Conservation (phyloP, 2,113 vertebrate species). For the Cebidichthys violaceus region DNA sequence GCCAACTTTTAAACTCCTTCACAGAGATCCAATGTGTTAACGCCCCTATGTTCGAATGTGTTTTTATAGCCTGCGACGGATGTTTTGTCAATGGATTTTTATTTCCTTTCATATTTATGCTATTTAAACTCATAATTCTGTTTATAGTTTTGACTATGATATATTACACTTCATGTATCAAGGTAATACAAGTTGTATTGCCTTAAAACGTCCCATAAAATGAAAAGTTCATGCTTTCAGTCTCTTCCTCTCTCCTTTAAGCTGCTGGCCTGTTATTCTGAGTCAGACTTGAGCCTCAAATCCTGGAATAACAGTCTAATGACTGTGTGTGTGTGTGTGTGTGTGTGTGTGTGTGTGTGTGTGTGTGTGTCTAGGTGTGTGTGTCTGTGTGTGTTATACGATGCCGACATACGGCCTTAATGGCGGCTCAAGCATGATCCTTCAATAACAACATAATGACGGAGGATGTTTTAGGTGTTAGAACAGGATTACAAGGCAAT, state of each 20-base stretch:
- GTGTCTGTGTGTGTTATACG: conserved; percentile 58
- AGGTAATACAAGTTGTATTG: conserved; percentile 37
- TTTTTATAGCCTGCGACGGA: conserved; percentile 33
- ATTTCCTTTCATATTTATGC: conserved; percentile 23
- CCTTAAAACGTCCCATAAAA: conserved; percentile 50
- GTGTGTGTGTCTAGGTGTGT: conserved; percentile 58
- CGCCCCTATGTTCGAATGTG: background rate
- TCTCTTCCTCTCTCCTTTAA: conserved; percentile 44
- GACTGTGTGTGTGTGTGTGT: conserved; percentile 44
- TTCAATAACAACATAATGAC: conserved; percentile 71
- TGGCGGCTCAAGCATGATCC: conserved; percentile 66
- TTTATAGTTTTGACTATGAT: background rate
- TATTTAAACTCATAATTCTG: background rate
- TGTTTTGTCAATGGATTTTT: conserved; percentile 22
- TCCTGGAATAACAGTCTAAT: conserved; percentile 74
- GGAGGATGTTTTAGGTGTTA: conserved; percentile 77
- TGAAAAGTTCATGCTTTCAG: conserved; percentile 33
- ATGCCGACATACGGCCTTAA: conserved; percentile 62
- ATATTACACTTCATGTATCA: conserved; percentile 27
- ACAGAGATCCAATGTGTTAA: conserved; percentile 11
- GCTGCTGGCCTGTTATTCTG: conserved; percentile 59
- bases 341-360: conserved; percentile 38
- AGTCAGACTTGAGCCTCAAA: conserved; percentile 59
- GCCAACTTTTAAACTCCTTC: background rate
- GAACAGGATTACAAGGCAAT: conserved; percentile 63